Base-by-base conservation (phyloP, 1,140 invertebrate genomes). In the Octopus sinensis region DNA sequence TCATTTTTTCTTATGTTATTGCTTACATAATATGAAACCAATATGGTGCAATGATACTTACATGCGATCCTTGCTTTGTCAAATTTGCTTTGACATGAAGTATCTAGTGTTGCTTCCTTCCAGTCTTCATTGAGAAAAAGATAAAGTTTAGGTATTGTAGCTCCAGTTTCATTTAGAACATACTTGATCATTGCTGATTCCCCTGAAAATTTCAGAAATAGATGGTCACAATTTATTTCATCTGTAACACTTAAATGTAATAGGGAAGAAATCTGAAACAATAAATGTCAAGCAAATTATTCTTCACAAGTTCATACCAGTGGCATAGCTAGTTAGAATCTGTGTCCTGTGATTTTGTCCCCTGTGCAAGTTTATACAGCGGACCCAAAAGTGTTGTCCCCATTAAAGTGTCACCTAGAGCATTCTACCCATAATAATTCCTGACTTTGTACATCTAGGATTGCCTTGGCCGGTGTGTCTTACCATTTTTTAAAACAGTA, bases 51-150 rank as follows among this genome's bases (percentile, higher is more conserved):
- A 43, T 43, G 30, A 77, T 43, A 87, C 86, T 82, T 79, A 89
- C 85, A 84, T 68, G 76, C 54, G 76, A 82, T 75, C 78, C 84
- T 84, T 4, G 88, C 75, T 90, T 91, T 80, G 87, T 90, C 56
- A 90, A 86, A 84, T 90, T 92, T 84, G 86, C 91, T 79, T 88
- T 90, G 5, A 89, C 91, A 68, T 87, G 89, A 82, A 90, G 91
- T 43, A 82, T 87, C 86, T 89, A 92, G 13, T 84, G 53, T 80
- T 75, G 85, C 85, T 81, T 87, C 83, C 56, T 81, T 79, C 86
- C 86, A 88, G 80, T 88, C 87, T 62, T 88, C 86, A 75, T 84
- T 87, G n/a, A 86, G 83, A 81, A 85, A 87, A 54, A 89, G 71
- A 80, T 86, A 85, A 7, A 89, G 78, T 51, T 86, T 85, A 5